Base-by-base conservation (phyloP, 2,113 vertebrate genomes). In the Pituophis catenifer region DNA sequence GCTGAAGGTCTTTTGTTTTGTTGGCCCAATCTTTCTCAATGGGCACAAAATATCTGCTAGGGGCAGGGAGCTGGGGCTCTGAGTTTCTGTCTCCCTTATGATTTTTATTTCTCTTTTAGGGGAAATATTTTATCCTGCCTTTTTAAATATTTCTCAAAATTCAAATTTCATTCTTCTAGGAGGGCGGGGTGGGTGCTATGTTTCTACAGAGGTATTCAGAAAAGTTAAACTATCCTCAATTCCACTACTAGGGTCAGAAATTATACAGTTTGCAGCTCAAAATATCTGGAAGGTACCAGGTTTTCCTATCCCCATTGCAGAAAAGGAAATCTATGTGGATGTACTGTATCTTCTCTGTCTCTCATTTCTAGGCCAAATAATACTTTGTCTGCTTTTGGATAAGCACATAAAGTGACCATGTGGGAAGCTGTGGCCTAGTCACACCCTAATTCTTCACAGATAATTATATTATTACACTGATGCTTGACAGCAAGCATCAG, bases 401-500 rank as follows among this genome's bases (percentile, higher is more conserved):
- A 65, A 89, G 29, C 53, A 58, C 62, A 89, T n/a, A 55, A 59
- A 58, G 24, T 65, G 38, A 86, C 50, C 26, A 19, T 85, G 26
- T 81, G 53, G 21, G 88, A 92, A 92, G 24, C 33, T 29, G 53
- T 44, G n/a, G 88, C 65, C 44, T 90, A 70, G 38, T 90, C 88
- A 85, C 54, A 59, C 65, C 38, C 17, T 75, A 59, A 58, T 93
- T 89, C 26, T 89, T 89, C 70, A 86, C 88, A 93, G 92, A 58
- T 90, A 92, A 92, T 89, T 54, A 57, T 33, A 85, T 92, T 92
- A 89, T 85, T 89, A 44, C 26, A 85, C 8, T 19, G 44, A 44
- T 57, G 24, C 88, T 81, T 93, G 88, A 89, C n/a, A n/a, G n/a
- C n/a, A n/a, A n/a, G n/a, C n/a, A n/a, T n/a, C 65, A 50, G 89